A percentile compares a stretch with the other conserved stretches of the same genome.
Conservation (phyloP, 2,797 vertebrate species). For the Jordanella pulchra region DNA sequence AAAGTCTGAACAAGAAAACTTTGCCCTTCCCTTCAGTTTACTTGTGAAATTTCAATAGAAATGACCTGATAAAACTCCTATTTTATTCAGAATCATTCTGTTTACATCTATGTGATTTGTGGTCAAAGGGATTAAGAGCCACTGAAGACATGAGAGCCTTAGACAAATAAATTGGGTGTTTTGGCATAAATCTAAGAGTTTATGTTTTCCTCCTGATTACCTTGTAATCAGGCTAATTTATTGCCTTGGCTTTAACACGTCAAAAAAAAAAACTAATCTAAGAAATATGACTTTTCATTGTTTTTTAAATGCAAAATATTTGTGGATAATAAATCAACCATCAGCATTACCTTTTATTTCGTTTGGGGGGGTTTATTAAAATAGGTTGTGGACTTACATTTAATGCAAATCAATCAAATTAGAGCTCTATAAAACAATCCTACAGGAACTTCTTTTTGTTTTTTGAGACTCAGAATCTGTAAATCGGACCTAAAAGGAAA, state of each 20-base stretch:
- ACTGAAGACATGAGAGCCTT: not conserved
- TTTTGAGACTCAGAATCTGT: not conserved
- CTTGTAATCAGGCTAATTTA: too few species aligned
- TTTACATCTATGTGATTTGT: not conserved
- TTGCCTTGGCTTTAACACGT: not conserved
- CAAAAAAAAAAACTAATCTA: too few species aligned
- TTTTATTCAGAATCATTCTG: too few species aligned
- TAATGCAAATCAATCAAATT: too few species aligned
- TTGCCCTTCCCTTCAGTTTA: not conserved
- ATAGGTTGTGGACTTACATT: not conserved
- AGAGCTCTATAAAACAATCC: too few species aligned
- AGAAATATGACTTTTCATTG: not conserved
- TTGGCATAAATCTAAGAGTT: not conserved
- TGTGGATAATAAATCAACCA: not conserved
- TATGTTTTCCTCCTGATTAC: too few species aligned
- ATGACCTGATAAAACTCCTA: too few species aligned
- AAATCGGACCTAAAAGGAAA: too few species aligned
- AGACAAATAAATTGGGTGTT: not conserved
- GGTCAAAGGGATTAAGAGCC: not conserved
- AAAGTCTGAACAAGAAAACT: too few species aligned
- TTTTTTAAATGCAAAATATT: not conserved
- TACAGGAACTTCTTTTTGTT: too few species aligned
- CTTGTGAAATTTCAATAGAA: too few species aligned
- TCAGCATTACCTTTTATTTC: not conserved
- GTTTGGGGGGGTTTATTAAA: not conserved